Conservation (phyloP, 2,113 vertebrate species). For the Entomyzon cyanotis region DNA sequence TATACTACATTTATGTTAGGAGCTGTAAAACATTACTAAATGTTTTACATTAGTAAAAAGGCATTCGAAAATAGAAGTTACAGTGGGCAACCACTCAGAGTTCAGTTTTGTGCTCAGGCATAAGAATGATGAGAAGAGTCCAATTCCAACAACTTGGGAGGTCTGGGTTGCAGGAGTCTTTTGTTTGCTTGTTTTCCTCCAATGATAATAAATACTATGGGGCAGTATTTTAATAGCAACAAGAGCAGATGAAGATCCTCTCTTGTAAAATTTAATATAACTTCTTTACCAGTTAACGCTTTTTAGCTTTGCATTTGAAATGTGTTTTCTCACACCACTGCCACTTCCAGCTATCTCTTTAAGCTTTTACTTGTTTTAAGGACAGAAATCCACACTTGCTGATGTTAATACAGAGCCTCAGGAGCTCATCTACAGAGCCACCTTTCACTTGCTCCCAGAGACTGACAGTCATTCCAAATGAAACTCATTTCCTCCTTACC, state of each 20-base stretch:
- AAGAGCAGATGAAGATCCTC: neutral
- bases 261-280: neutral
- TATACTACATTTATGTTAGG: neutral
- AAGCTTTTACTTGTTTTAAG: neutral
- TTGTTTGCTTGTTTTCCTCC: neutral
- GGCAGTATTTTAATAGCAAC: neutral
- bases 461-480: neutral
- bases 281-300: neutral
- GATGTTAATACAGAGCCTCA: neutral
- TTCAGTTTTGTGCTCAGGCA: neutral
- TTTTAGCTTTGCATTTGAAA: neutral
- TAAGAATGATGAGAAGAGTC: neutral
- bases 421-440: neutral
- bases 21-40: neutral
- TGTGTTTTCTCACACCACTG: neutral
- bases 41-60: neutral
- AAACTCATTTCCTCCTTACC: neutral
- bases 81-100: neutral
- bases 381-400: neutral
- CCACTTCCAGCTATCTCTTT: neutral
- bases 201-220: neutral
- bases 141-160: neutral
- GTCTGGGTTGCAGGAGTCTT: neutral
- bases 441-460: neutral
- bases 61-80: neutral